phyloP scores from a whole-genome alignment of 2,113 vertebrate species.

The Pluvialis apricaria region DNA sequence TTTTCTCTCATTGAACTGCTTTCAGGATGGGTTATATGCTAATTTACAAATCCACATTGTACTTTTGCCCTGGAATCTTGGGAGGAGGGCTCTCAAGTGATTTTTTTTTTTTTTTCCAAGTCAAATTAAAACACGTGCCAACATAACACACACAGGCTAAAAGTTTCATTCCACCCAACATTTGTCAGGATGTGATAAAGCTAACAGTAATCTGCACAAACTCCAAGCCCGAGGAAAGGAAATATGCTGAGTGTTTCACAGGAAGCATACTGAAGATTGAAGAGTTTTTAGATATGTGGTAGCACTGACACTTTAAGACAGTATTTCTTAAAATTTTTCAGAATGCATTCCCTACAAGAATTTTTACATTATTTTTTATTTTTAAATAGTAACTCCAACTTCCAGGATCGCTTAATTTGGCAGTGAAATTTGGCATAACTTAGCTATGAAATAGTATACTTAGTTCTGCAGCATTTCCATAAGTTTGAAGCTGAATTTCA shows the following conservation, averaged over 20 bases:
- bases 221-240: not conserved
- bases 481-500: not conserved
- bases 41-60: not conserved
- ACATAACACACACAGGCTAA: not conserved
- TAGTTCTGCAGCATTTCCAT: not conserved
- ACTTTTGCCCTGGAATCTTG: not conserved
- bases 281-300: not conserved
- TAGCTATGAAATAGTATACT: not conserved
- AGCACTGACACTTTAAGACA: not conserved
- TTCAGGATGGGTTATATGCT: not conserved
- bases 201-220: not conserved
- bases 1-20: not conserved
- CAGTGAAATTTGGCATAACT: not conserved
- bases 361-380: not conserved
- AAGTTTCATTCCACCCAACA: not conserved
- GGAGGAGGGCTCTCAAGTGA: not conserved
- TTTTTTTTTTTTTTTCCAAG: not conserved
- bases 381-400: not conserved
- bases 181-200: not conserved
- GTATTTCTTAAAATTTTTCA: not conserved
- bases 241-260: not conserved
- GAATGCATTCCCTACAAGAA: not conserved
- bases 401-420: not conserved
- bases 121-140: not conserved
- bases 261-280: not conserved